phyloP scores from a whole-genome alignment of 2,797 vertebrate species.

The Ceyx erithaca region DNA sequence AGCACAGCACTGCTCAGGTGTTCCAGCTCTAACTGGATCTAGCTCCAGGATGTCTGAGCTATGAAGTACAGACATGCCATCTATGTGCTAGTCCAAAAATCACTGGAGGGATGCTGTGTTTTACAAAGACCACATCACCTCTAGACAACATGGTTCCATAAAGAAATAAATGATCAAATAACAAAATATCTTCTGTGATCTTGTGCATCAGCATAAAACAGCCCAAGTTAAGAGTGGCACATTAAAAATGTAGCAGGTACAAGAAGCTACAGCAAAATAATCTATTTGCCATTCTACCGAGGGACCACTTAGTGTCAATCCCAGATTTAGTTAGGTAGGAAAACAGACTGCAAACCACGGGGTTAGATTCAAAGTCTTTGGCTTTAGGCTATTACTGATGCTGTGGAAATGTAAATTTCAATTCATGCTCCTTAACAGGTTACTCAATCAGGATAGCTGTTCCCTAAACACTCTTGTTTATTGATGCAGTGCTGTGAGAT shows the following conservation, averaged over 20 bases:
- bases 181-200: not conserved
- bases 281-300: not conserved
- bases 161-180: not conserved
- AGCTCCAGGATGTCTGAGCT: not conserved
- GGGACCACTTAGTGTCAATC: not conserved
- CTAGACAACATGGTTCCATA: not conserved
- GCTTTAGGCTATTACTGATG: not conserved
- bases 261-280: not conserved
- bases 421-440: not conserved
- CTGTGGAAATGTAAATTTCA: not conserved
- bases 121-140: not conserved
- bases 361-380: not conserved
- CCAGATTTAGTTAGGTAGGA: not conserved
- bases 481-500: not conserved
- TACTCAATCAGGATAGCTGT: not conserved
- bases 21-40: not conserved
- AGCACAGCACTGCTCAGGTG: not conserved
- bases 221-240: not conserved
- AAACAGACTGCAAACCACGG: not conserved
- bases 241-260: not conserved
- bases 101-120: not conserved
- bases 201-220: not conserved
- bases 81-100: not conserved
- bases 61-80: not conserved
- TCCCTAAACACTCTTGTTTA: not conserved